Evolutionary conservation across 1,140 invertebrate species (phyloP).

Genomic region (Druon quercuslanigerum): DNA sequence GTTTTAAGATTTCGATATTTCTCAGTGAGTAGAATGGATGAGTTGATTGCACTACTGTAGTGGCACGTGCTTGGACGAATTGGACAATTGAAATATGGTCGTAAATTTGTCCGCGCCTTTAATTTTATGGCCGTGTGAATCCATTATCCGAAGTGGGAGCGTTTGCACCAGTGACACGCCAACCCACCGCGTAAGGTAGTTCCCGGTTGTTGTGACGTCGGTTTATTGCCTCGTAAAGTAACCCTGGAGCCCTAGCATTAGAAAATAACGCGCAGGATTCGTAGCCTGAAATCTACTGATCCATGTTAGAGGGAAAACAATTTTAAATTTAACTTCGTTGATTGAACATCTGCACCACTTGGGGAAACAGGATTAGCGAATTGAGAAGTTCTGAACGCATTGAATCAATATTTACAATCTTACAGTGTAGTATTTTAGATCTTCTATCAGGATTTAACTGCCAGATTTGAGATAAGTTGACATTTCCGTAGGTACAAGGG

Average conservation of each 20-base stretch:
- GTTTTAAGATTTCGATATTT: too few relatives aligned
- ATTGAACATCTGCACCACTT: background rate
- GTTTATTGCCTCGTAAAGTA: slow-evolving; percentile 74
- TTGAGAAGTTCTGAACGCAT: background rate
- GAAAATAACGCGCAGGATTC: slow-evolving; percentile 64
- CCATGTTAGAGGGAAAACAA: background rate
- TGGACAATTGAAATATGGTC: slow-evolving; percentile 57
- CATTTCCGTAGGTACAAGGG: slow-evolving; percentile 6
- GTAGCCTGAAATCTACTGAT: slow-evolving; percentile 43
- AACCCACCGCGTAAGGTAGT: slow-evolving; percentile 53
- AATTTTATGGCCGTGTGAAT: slow-evolving; percentile 72
- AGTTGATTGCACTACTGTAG: slow-evolving; percentile 3
- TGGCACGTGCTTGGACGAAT: slow-evolving; percentile 53
- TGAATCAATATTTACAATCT: background rate
- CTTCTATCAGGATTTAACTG: slow-evolving; percentile 1
- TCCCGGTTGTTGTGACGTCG: slow-evolving; percentile 66
- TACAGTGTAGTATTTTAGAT: background rate
- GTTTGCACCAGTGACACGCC: slow-evolving; percentile 60
- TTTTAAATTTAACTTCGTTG: background rate
- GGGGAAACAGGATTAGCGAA: background rate
- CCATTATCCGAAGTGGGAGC: slow-evolving; percentile 72
- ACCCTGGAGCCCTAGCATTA: slow-evolving; percentile 62
- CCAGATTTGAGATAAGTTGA: slow-evolving; percentile 6
- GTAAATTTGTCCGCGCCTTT: slow-evolving; percentile 73
- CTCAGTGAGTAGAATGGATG: too few relatives aligned